These are phyloP conservation scores for Aurelia aurita DNA, from an alignment of 30 jellyfish, hydroid and myxozoan species.

Conservation along the genomic window DNA sequence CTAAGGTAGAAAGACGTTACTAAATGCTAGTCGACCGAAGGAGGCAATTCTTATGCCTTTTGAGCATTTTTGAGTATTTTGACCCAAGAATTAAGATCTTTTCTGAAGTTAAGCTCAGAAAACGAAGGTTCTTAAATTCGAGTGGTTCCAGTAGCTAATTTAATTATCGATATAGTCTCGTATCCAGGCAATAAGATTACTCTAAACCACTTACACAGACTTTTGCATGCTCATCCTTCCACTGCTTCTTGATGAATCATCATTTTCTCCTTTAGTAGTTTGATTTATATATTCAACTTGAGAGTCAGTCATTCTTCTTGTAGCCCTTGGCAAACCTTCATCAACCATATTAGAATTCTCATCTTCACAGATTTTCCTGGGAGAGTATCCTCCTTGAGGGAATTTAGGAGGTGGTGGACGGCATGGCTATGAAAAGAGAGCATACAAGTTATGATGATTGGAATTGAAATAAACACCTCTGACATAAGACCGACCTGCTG, in stretches of 20 bases:
- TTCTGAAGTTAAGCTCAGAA: too few species aligned
- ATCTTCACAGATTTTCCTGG: constrained; percentile 59
- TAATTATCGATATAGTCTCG: too few species aligned
- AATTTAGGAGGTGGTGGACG: constrained; percentile 96
- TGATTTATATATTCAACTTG: not conserved
- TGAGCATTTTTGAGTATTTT: too few species aligned
- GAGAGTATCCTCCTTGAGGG: constrained; percentile 25
- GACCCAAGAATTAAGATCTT: too few species aligned
- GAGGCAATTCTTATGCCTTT: too few species aligned
- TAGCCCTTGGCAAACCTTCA: not conserved
- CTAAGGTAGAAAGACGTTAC: too few species aligned
- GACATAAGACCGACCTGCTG: too few species aligned
- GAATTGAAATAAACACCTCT: not conserved
- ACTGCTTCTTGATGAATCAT: not conserved
- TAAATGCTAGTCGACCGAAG: too few species aligned
- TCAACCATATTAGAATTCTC: constrained; percentile 67
- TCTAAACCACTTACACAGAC: constrained; percentile 34
- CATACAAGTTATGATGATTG: not conserved
- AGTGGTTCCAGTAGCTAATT: too few species aligned
- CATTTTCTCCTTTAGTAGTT: not conserved
- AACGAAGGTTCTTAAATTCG: too few species aligned
- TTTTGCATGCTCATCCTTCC: constrained; percentile 4
- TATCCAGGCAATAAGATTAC: too few species aligned
- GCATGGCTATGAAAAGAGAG: constrained; percentile 64
- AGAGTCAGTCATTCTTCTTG: constrained; percentile 22